Conservation (phyloP, 2,797 vertebrate species). For the Hypotaenidia philippensis region DNA sequence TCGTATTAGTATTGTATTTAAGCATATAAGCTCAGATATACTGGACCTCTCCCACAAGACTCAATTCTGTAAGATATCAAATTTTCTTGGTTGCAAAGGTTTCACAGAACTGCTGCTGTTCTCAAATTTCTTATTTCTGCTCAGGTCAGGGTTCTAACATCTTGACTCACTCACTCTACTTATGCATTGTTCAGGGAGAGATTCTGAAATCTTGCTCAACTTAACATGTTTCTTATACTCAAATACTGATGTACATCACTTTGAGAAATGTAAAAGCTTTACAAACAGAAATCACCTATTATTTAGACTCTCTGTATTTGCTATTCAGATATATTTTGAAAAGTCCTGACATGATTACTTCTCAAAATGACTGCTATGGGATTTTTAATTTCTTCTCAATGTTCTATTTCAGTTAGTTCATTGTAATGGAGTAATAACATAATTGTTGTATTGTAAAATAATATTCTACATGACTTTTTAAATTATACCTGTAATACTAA, state of each 20-base stretch:
- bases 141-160: background rate
- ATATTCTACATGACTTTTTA: background rate
- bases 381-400: background rate
- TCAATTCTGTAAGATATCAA: background rate
- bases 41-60: background rate
- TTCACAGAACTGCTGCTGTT: background rate
- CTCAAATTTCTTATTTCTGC: background rate
- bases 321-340: background rate
- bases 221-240: background rate
- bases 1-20: background rate
- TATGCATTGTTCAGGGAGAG: background rate
- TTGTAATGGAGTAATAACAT: background rate
- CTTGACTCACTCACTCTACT: background rate
- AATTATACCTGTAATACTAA: rapidly evolving
- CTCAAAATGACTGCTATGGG: background rate
- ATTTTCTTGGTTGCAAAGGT: background rate
- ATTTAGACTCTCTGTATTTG: background rate
- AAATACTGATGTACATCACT: background rate
- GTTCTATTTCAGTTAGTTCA: background rate
- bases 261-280: background rate
- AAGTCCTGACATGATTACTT: background rate
- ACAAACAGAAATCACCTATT: background rate
- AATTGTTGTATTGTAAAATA: background rate
- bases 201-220: background rate
- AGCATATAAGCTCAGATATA: rapidly evolving